phyloP scores from a whole-genome alignment of 2,888 invertebrate species.

The Eretmocerus hayati region DNA sequence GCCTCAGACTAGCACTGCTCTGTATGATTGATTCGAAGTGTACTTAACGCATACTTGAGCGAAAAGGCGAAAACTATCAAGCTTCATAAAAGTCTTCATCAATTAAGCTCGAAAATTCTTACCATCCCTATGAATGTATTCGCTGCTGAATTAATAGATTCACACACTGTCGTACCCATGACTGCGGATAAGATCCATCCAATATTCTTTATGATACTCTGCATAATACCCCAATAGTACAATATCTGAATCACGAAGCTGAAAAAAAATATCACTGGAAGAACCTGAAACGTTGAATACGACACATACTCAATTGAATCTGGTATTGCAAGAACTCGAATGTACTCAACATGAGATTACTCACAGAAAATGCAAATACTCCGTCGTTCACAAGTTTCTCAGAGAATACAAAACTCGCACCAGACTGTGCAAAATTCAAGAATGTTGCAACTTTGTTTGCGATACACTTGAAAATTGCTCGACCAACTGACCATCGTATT shows the following conservation, averaged over 20 bases:
- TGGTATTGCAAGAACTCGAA: too few species aligned
- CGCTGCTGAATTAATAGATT: slow-evolving; percentile 87
- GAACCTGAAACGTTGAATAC: slow-evolving; percentile 50
- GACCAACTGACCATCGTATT: slow-evolving; percentile 76
- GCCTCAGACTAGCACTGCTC: too few species aligned
- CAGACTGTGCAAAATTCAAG: slow-evolving; percentile 69
- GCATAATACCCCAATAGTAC: slow-evolving; percentile 84
- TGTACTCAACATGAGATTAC: too few species aligned
- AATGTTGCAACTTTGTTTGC: slow-evolving; percentile 70
- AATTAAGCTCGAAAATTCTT: too few species aligned
- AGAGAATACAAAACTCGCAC: slow-evolving; percentile 82
- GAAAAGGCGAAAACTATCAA: too few species aligned
- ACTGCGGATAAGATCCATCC: slow-evolving; percentile 68
- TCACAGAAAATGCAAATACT: slow-evolving; percentile 83
- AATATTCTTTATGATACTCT: slow-evolving; percentile 72
- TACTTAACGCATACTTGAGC: too few species aligned
- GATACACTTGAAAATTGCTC: slow-evolving; percentile 62
- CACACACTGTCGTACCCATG: slow-evolving; percentile 86
- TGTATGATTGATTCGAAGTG: too few species aligned
- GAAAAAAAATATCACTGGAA: slow-evolving; percentile 91
- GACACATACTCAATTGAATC: too few species aligned
- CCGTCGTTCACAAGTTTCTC: slow-evolving; percentile 54
- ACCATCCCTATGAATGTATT: slow-evolving; percentile 94
- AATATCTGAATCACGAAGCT: slow-evolving; percentile 84
- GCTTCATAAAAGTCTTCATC: too few species aligned